Base-by-base conservation (phyloP, 2,888 invertebrate species). In the Lepidocyrtoides sp. region DNA sequence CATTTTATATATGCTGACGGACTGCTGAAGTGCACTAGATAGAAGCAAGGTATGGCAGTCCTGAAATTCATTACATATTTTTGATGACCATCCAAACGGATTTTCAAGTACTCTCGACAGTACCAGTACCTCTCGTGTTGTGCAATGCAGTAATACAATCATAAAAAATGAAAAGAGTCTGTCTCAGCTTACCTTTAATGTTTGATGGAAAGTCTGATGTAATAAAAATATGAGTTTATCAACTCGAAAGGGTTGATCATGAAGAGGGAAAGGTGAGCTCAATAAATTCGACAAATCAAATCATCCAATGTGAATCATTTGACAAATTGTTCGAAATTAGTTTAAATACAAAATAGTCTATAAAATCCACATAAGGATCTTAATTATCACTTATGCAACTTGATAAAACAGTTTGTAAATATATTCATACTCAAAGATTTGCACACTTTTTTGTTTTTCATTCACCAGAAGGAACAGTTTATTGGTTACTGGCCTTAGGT, bases 111-210 rank as follows among this genome's bases (percentile, higher is more conserved):
- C 44, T 48, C 75, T 75, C 51, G 75, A 75, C 26, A 75, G 44
- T 7, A 72, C 32, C 44, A 44, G 20, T 66, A 10, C 14, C 32
- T 2, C 29, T 51, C 41, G 5, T 41, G 10, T 10, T 44, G 26
- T 75, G 75, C 26, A 75, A 48, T 75, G 48, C 60, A 2, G 12
- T 4, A 12, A 17, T 10, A 48, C 48, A 60, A 17, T 3, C 26
- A 48, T 48, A 41, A 72, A 32, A 32, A 79, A 4, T 36, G 20
- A 23, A 75, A 84, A 54, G 12, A n/a, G 17, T 54, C 0, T 12
- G 1, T 12, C 54, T 29, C 20, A 26, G 32, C 90, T 85, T 91
- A 91, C 90, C 90, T 91, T 85, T 36, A 79, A 81, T 81, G n/a
- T 20, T 91, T 20, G 36, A 69, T 63, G 29, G 66, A 85, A 17